Evolutionary conservation across 2,797 vertebrate species (phyloP), one percentile per base, ranked within the genome.

Genomic region (Amblyopsis hoosieri): DNA sequence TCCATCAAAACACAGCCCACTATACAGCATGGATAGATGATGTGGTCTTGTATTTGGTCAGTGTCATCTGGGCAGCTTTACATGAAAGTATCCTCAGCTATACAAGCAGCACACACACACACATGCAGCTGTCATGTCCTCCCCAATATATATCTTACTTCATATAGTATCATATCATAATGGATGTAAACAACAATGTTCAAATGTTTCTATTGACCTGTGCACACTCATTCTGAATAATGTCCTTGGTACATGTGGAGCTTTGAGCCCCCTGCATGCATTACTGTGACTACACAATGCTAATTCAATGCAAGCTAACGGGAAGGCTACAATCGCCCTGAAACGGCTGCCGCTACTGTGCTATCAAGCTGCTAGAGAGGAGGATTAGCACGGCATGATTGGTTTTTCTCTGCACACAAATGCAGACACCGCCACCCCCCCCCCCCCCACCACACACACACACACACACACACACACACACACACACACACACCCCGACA

Each of bases 101-200:
- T 23, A 23, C 23, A 23, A 23, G 23, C 23, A 23, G 23, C 64
- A 33, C n/a, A 17, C 58, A 17, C 45, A 66, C 62, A 53, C 58
- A 45, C 70, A 70, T 53, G 52, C 3, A 90, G 84, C 85, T 89
- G 87, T 82, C 74, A 67, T 23, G 67, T 72, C 75, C 70, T 63
- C 72, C 82, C 80, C 73, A 70, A 51, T 8, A 37, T 61, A 69
- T 73, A 59, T 12, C 48, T 64, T 48, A 29, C 47, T 14, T 50
- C 4, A 14, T 80, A 23, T 67, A 69, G 31, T 55, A 53, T 50
- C 48, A 56, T 75, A 60, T 80, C 61, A 60, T 70, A 84, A 67
- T 56, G 50, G 62, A 75, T 69, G 48, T 58, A 59, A 9, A 14
- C 45, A 54, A 60, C 23, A 0, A 23, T 23, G 23, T 23, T 3